Evolutionary conservation across 1,140 invertebrate genomes (phyloP).

Genomic region (Rhynchophorus ferrugineus): DNA sequence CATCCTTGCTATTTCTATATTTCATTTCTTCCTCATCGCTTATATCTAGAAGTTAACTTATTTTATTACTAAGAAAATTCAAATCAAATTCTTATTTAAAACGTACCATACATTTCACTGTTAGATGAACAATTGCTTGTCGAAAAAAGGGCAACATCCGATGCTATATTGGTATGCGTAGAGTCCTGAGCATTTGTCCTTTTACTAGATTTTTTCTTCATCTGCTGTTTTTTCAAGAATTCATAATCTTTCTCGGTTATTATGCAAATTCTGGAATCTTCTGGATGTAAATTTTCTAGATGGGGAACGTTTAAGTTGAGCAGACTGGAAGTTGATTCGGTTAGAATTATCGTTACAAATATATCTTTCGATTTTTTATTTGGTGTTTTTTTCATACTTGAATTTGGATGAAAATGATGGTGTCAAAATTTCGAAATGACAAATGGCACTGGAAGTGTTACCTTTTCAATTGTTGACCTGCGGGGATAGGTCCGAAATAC

Average conservation of each 20-base stretch:
- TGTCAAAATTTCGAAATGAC: too few relatives aligned
- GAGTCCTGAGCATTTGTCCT: too few relatives aligned
- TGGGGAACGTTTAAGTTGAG: constrained; percentile 29
- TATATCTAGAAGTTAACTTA: neutral
- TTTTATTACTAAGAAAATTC: neutral
- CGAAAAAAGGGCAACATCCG: constrained; percentile 21
- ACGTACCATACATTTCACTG: constrained; percentile 22
- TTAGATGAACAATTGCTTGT: constrained; percentile 24
- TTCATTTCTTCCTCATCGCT: neutral
- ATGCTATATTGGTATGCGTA: too few relatives aligned
- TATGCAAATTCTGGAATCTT: constrained; percentile 21
- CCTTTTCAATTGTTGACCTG: too few relatives aligned
- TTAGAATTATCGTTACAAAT: constrained; percentile 33
- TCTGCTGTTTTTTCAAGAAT: neutral
- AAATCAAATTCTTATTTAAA: neutral
- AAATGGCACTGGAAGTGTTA: too few relatives aligned
- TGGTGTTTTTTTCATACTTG: constrained; percentile 14
- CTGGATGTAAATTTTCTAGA: constrained; percentile 27
- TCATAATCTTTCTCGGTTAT: constrained; percentile 19
- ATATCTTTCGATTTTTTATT: constrained; percentile 34
- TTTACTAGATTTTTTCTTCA: constrained; percentile 1
- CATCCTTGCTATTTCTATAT: neutral
- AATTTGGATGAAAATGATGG: constrained; percentile 8
- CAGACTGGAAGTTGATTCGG: constrained; percentile 33
- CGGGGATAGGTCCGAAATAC: too few relatives aligned